A percentile compares a stretch with the other conserved stretches of the same genome.
phyloP scores from a whole-genome alignment of 2,888 invertebrate species.

The Agonopterix subpropinquella region DNA sequence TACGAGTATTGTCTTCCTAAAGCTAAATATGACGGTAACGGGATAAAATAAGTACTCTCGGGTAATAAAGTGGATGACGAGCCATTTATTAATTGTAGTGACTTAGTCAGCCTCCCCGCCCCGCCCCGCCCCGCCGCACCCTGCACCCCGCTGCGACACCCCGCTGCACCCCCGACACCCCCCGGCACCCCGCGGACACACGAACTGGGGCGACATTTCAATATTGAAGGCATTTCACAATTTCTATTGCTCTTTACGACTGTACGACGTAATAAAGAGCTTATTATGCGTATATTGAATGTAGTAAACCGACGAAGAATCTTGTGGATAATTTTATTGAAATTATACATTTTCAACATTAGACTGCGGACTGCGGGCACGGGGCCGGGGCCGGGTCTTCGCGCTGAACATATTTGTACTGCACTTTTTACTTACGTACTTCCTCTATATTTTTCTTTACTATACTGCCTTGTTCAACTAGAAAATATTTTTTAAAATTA shows the following conservation, averaged over 20 bases:
- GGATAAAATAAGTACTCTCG: conserved; percentile 17
- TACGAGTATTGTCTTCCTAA: no score
- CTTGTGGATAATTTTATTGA: conserved; percentile 14
- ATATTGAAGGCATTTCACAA: conserved; percentile 67
- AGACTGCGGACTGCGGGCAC: no score
- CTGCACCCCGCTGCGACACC: conserved; percentile 10
- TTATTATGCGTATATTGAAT: conserved; percentile 44
- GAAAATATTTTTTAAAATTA: no score
- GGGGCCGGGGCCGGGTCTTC: no score
- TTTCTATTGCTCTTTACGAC: conserved; percentile 59
- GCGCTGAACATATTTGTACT: no score
- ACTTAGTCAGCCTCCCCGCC: conserved; percentile 21
- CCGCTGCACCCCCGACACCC: conserved; percentile 15
- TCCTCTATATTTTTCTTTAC: no score
- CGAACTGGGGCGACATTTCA: conserved; percentile 66
- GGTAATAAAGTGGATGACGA: conserved; percentile 43
- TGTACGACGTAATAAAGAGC: conserved; percentile 55
- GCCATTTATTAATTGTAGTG: conserved; percentile 51
- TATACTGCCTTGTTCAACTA: no score
- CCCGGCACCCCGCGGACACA: conserved; percentile 24
- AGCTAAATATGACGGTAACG: not conserved
- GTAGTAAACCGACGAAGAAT: conserved; percentile 30
- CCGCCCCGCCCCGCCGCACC: conserved; percentile 5
- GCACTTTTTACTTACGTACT: no score
- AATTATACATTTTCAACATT: conserved; percentile 11